Percentiles rank a stretch among this genome's conserved stretches.
Conservation (phyloP, 2,888 invertebrate species). For the Drosophila eohydei region DNA sequence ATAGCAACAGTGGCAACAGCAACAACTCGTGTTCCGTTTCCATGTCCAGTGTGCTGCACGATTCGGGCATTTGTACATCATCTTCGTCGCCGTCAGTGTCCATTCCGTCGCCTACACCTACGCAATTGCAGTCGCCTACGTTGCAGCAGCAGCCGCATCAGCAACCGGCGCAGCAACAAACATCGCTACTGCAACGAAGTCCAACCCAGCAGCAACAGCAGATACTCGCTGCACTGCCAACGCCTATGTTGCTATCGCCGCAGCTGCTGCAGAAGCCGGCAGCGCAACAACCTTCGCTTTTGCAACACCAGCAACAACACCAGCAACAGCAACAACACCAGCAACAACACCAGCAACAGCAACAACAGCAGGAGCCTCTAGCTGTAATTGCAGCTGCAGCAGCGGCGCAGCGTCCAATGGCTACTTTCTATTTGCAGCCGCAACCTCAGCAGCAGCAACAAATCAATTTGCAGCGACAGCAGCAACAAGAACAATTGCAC, state of each 20-base stretch:
- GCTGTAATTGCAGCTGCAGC: constrained; percentile 60
- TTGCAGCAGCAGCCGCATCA: constrained; percentile 62
- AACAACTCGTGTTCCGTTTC: constrained; percentile 79
- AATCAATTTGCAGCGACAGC: constrained; percentile 16
- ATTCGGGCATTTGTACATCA: constrained; percentile 84
- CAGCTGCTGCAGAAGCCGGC: constrained; percentile 57
- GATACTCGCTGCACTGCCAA: constrained; percentile 69
- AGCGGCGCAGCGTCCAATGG: constrained; percentile 58
- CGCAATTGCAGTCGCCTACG: constrained; percentile 83
- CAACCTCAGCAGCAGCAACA: constrained; percentile 30
- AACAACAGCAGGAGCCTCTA: constrained; percentile 53
- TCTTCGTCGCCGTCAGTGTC: constrained; percentile 84
- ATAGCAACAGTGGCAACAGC: constrained; percentile 69
- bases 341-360: constrained; percentile 26
- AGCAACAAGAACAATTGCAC: not conserved
- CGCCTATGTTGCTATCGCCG: constrained; percentile 74
- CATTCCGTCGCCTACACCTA: constrained; percentile 82
- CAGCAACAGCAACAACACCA: constrained; percentile 22
- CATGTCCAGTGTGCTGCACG: constrained; percentile 82
- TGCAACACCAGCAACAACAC: constrained; percentile 40
- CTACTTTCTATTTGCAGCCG: constrained; percentile 42
- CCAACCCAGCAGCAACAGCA: constrained; percentile 71
- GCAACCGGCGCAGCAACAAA: constrained; percentile 54
- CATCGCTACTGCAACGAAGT: constrained; percentile 66
- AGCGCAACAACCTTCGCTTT: constrained; percentile 42